Percentiles rank a stretch among this genome's conserved stretches.
phyloP scores from a whole-genome alignment of 2,113 vertebrate species.

The Mobula birostris region DNA sequence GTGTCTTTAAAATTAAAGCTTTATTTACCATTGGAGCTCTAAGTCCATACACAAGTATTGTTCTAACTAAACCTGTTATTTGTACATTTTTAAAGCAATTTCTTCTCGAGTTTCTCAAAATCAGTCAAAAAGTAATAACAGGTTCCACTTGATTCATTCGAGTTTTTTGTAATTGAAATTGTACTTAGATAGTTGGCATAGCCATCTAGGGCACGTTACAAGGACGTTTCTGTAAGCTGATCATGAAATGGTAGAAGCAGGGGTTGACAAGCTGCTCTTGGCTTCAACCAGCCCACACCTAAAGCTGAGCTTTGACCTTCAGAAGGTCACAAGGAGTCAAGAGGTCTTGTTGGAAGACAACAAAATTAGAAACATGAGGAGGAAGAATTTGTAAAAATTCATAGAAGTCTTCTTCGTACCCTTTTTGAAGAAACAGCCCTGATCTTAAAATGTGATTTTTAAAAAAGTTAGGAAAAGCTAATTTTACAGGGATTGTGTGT shows the following conservation, averaged over 20 bases:
- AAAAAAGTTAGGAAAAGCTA: background rate
- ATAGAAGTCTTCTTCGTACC: background rate
- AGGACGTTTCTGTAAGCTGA: slow-evolving; percentile 18
- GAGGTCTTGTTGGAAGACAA: slow-evolving; percentile 16
- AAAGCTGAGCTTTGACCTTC: slow-evolving; percentile 8
- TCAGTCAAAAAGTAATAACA: background rate
- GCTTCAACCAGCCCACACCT: background rate
- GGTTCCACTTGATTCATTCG: background rate
- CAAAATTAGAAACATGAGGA: background rate
- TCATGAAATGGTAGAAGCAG: background rate
- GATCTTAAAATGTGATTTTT: background rate
- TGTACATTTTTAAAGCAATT: background rate
- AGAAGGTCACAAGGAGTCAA: background rate
- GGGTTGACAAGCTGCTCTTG: background rate
- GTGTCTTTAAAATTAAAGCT: background rate
- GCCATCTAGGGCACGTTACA: background rate
- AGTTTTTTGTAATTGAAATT: background rate
- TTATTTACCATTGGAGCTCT: background rate
- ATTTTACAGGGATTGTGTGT: background rate
- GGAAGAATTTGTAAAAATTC: background rate
- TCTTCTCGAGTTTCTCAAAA: background rate
- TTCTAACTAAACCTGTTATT: background rate
- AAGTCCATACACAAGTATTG: background rate
- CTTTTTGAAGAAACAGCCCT: background rate
- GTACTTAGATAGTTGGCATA: background rate